phyloP scores from a whole-genome alignment of 2,113 vertebrate species.

The Neofelis nebulosa region DNA sequence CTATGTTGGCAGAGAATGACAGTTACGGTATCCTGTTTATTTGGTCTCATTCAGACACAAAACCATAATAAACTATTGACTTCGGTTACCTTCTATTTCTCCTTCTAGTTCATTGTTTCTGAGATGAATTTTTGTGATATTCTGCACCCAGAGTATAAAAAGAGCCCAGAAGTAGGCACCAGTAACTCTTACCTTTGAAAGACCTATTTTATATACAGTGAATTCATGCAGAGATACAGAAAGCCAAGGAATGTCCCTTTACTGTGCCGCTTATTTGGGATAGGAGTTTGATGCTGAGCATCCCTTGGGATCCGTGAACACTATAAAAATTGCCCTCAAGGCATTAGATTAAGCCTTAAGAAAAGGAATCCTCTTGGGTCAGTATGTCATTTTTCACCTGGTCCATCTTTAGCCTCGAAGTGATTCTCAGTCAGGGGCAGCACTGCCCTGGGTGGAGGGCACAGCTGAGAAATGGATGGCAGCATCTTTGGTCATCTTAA shows the following conservation, averaged over 20 bases:
- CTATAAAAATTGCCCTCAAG: neutral
- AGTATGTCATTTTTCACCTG: neutral
- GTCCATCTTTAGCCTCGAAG: neutral
- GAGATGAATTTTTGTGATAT: conserved; percentile 30
- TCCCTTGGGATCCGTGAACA: neutral
- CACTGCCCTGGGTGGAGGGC: rapidly evolving
- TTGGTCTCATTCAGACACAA: neutral
- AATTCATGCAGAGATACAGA: neutral
- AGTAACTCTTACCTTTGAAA: neutral
- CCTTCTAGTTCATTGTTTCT: neutral
- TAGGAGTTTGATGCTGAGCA: neutral
- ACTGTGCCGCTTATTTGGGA: neutral
- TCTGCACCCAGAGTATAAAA: neutral
- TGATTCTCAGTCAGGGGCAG: neutral
- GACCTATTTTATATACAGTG: neutral
- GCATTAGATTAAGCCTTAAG: neutral
- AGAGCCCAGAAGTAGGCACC: neutral
- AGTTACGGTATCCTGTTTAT: neutral
- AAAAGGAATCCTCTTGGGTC: neutral
- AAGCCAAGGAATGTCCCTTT: neutral
- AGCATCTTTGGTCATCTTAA: neutral
- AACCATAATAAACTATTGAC: neutral
- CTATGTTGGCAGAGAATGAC: neutral
- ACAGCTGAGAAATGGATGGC: neutral
- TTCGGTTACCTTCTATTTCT: conserved; percentile 28